These are phyloP conservation scores for Chrysolina americana DNA, from an alignment of 2,888 invertebrate species.

Conservation along the genomic window DNA sequence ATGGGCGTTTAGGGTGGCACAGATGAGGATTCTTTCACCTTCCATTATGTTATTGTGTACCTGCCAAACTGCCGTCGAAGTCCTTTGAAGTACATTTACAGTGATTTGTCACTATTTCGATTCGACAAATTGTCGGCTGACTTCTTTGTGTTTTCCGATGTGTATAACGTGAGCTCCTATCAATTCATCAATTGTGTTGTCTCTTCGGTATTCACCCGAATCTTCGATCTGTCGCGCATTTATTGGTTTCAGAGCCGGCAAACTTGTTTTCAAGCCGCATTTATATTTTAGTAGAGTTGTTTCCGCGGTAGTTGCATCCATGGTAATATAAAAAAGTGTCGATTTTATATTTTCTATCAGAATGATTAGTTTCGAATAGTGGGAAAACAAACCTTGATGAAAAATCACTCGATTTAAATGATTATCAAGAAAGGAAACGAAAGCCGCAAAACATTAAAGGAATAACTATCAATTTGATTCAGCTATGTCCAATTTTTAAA, in stretches of 20 bases:
- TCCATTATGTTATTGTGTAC: not conserved
- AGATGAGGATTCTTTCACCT: not conserved
- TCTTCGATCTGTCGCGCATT: slow-evolving; percentile 38
- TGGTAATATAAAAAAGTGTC: too few relatives aligned
- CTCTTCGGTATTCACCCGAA: slow-evolving; percentile 34
- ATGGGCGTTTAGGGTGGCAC: slow-evolving; percentile 9
- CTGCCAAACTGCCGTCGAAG: slow-evolving; percentile 13
- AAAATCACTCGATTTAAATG: too few relatives aligned
- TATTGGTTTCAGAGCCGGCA: slow-evolving; percentile 15
- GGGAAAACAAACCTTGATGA: too few relatives aligned
- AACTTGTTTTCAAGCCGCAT: too few relatives aligned
- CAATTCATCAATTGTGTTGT: slow-evolving; percentile 36
- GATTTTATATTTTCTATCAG: too few relatives aligned
- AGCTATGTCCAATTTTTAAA: too few relatives aligned
- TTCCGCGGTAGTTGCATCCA: too few relatives aligned
- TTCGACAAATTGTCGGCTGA: slow-evolving; percentile 36
- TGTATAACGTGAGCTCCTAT: slow-evolving; percentile 36
- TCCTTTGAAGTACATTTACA: not conserved
- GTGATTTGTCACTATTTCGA: slow-evolving; percentile 1
- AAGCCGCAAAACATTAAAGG: too few relatives aligned
- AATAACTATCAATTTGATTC: too few relatives aligned
- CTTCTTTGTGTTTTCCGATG: slow-evolving; percentile 23
- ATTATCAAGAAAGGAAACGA: too few relatives aligned
- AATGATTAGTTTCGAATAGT: too few relatives aligned
- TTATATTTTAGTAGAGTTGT: too few relatives aligned